Conservation (phyloP, 2,797 vertebrate species). For the Ctenosaura bakeri region DNA sequence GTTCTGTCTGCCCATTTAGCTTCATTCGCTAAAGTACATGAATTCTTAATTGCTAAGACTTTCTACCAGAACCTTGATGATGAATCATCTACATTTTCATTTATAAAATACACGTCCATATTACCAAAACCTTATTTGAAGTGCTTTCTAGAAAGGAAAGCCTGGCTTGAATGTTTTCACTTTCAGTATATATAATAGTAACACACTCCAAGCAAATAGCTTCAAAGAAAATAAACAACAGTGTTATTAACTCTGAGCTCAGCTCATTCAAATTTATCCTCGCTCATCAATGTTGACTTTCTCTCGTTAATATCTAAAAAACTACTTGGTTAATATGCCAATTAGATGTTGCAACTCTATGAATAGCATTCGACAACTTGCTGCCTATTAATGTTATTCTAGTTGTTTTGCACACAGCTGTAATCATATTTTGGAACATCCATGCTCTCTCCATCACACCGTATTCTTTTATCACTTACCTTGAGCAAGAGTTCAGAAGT, state of each 20-base stretch:
- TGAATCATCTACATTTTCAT: background rate
- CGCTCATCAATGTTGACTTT: background rate
- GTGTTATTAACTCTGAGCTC: background rate
- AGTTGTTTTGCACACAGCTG: background rate
- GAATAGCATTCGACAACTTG: background rate
- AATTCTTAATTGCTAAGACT: background rate
- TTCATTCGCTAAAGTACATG: background rate
- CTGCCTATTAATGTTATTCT: background rate
- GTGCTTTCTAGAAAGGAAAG: background rate
- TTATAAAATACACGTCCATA: background rate
- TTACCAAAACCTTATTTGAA: background rate
- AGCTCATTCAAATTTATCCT: background rate
- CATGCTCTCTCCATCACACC: background rate
- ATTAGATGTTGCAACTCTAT: background rate
- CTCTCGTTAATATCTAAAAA: background rate
- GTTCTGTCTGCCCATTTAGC: background rate
- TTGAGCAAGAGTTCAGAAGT: too few species aligned
- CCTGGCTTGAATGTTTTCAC: background rate
- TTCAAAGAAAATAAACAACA: background rate
- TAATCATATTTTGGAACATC: background rate
- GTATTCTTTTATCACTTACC: too few species aligned
- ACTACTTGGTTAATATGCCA: background rate
- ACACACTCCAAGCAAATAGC: background rate
- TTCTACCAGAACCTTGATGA: background rate
- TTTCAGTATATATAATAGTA: background rate